phyloP scores from a whole-genome alignment of 92 coral and sea anemone genomes.

The Montipora capitata region DNA sequence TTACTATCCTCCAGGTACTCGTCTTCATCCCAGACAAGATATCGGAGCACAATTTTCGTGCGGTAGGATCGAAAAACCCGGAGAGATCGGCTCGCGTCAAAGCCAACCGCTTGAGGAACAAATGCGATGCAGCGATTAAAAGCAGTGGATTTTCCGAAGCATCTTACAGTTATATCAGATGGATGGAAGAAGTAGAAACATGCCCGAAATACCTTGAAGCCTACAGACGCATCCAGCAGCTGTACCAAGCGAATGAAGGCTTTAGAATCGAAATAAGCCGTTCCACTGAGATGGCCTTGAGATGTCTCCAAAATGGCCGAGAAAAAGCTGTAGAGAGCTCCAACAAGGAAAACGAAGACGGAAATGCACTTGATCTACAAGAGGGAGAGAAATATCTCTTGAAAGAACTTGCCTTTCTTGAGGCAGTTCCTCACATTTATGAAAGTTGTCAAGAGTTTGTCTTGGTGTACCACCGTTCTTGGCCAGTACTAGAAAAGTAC shows the following conservation, averaged over 20 bases:
- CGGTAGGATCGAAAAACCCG: constrained; percentile 88
- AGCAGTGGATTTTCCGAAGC: constrained; percentile 43
- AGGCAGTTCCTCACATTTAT: constrained; percentile 70
- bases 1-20: constrained; percentile 61
- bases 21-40: constrained; percentile 84
- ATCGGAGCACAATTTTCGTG: constrained; percentile 85
- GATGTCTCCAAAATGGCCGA: constrained; percentile 75
- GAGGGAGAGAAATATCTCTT: constrained; percentile 87
- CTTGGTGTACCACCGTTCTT: constrained; percentile 86
- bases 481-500: constrained; percentile 88
- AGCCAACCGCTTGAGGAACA: constrained; percentile 82
- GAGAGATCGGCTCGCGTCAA: constrained; percentile 82
- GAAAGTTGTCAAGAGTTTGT: constrained; percentile 79
- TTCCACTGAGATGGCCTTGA: constrained; percentile 76
- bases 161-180: constrained; percentile 65
- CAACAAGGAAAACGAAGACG: constrained; percentile 3
- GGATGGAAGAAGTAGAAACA: constrained; percentile 87
- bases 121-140: constrained; percentile 77
- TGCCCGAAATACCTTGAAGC: constrained; percentile 72
- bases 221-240: constrained; percentile 57
- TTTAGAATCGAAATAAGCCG: constrained; percentile 77
- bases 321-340: constrained; percentile 42
- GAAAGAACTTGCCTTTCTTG: constrained; percentile 84
- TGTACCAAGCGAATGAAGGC: constrained; percentile 76
- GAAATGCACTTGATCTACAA: constrained; percentile 59